Evolutionary conservation across 1,140 invertebrate genomes (phyloP), one percentile per base, ranked within the genome.

Genomic region (Pseudomyrmex flavicornis): DNA sequence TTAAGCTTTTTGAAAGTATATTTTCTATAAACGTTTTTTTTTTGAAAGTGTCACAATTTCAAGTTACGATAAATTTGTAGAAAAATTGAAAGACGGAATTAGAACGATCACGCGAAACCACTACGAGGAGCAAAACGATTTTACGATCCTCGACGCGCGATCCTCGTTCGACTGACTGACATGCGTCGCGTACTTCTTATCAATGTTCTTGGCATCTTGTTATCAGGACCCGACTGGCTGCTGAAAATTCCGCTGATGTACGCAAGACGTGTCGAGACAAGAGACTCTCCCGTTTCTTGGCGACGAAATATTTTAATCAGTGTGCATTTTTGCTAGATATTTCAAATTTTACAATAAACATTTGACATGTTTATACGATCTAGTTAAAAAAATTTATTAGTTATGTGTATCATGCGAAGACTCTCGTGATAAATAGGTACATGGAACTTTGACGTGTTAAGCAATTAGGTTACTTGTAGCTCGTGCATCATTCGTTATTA

Each of bases 201-300:
- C 90, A 83, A 54, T 22, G n/a, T 15, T 35, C 66, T 74, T 83
- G 58, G 44, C 69, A 87, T 84, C 82, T 90, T 48, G 84, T 91
- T 91, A 91, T 91, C 90, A 68, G 66, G 7, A 90, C 66, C 58
- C 63, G 62, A 88, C 80, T 82, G 74, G 66, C 62, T 74, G 58
- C 50, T 65, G 75, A 89, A 35, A 91, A 88, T 82, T 77, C n/a
- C 74, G 72, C 62, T 87, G 83, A 85, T 89, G 58, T 59, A 75
- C 80, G 82, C 48, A 58, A 85, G 66, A 22, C 44, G 26, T 72
- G 10, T 50, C 35, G 44, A 46, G n/a, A 15, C 66, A 80, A 59
- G 17, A 80, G 15, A 17, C 2, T 80, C 44, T 80, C 0, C 35
- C 35, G 7, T 56, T 50, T 48, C 10, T 50, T 12, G n/a, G 22